These are phyloP conservation scores for Sarcophilus harrisii DNA, from an alignment of 2,797 vertebrate species.

Conservation along the genomic window DNA sequence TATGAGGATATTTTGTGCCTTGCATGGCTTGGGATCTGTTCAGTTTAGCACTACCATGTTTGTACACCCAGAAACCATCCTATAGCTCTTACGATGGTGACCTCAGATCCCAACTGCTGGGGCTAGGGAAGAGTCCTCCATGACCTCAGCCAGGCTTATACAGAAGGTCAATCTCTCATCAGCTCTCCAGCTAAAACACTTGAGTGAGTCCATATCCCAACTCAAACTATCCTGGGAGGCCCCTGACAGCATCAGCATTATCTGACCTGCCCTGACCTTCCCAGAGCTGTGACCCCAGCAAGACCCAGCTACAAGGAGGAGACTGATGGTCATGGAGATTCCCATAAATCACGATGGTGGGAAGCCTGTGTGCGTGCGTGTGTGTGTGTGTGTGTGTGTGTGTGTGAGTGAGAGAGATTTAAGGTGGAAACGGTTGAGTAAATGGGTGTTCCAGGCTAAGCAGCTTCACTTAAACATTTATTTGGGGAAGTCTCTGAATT, in stretches of 20 bases:
- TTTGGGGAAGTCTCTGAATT: not conserved
- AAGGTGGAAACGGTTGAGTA: not conserved
- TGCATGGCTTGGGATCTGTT: not conserved
- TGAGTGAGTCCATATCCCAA: not conserved
- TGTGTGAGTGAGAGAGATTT: not conserved
- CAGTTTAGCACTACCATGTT: not conserved
- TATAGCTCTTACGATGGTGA: not conserved
- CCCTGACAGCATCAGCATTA: conserved; percentile 38
- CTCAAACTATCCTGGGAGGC: not conserved
- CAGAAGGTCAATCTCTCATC: not conserved
- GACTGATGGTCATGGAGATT: not conserved
- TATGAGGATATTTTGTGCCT: not conserved
- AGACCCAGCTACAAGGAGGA: conserved; percentile 13
- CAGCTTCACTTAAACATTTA: not conserved
- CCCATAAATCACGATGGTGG: not conserved
- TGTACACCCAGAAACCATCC: not conserved
- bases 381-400: not conserved
- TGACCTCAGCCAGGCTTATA: not conserved
- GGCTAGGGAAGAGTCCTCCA: not conserved
- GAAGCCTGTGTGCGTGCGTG: not conserved
- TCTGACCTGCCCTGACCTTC: conserved; percentile 44
- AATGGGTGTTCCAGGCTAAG: not conserved
- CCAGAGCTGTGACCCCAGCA: conserved; percentile 23
- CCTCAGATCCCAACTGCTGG: not conserved
- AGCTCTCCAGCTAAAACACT: not conserved